Conservation (phyloP, 2,113 vertebrate genomes). For the Pygoscelis antarcticus region DNA sequence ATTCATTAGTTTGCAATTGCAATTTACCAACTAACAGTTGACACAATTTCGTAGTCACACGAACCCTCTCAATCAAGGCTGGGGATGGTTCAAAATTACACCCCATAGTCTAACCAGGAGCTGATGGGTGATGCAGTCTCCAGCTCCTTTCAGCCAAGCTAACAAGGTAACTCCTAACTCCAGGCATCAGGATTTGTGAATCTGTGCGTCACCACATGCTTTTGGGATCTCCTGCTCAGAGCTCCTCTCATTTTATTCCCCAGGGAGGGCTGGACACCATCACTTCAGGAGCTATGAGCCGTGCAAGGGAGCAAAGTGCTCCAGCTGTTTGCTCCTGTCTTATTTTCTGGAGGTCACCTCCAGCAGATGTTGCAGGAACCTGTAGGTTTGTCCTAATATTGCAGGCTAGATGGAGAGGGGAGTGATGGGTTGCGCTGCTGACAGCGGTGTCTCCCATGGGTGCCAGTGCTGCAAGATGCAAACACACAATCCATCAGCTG, state of each 20-base stretch:
- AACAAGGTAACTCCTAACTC: neutral
- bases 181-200: no score
- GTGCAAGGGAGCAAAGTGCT: neutral
- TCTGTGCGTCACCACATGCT: neutral
- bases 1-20: neutral
- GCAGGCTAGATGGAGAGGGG: neutral
- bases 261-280: neutral
- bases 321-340: neutral
- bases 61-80: neutral
- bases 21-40: neutral
- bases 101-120: rapidly evolving
- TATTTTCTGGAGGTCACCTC: neutral
- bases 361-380: neutral
- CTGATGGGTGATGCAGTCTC: neutral
- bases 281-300: neutral
- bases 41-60: neutral
- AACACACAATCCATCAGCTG: neutral
- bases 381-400: neutral
- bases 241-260: neutral
- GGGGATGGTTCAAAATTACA: neutral
- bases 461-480: neutral
- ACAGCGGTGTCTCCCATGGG: neutral
- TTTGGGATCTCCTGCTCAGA: neutral
- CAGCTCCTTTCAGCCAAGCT: neutral
- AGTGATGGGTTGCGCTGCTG: neutral